These are phyloP conservation scores for Mustela lutreola DNA, from an alignment of 2,113 vertebrate species.

Conservation along the genomic window DNA sequence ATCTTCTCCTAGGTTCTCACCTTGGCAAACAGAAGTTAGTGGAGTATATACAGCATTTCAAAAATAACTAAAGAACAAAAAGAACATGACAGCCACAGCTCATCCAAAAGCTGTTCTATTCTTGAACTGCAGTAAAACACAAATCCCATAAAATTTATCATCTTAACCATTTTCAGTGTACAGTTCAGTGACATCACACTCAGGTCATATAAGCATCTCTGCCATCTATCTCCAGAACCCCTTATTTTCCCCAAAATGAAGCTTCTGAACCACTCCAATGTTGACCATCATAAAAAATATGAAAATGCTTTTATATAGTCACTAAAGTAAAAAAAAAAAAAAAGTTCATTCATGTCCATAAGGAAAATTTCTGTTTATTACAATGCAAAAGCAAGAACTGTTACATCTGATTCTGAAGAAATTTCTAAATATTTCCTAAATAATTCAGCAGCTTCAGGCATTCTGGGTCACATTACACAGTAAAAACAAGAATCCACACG, in stretches of 20 bases:
- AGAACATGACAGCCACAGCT: not conserved
- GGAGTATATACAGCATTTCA: not conserved
- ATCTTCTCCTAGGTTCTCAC: too few relatives aligned
- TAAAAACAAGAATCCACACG: not conserved
- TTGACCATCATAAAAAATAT: not conserved
- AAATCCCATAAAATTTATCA: accelerated
- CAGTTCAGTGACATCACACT: accelerated
- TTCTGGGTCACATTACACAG: too few relatives aligned
- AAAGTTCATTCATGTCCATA: not conserved
- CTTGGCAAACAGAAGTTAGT: not conserved
- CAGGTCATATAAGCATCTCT: accelerated
- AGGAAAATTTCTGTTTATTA: not conserved
- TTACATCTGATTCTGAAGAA: not conserved
- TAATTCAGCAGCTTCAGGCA: not conserved
- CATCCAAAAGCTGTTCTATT: not conserved
- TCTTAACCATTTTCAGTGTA: accelerated
- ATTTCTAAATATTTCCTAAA: not conserved
- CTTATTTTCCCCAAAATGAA: not conserved
- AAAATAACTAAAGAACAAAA: not conserved
- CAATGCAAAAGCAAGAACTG: not conserved
- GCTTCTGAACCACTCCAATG: not conserved
- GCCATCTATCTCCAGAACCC: not conserved
- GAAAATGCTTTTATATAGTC: not conserved
- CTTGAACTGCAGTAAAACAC: not conserved
- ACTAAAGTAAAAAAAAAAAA: not conserved